Percentiles rank a stretch among this genome's conserved stretches.
Evolutionary conservation across 2,113 vertebrate species (phyloP).

Genomic region (Peromyscus maniculatus): DNA sequence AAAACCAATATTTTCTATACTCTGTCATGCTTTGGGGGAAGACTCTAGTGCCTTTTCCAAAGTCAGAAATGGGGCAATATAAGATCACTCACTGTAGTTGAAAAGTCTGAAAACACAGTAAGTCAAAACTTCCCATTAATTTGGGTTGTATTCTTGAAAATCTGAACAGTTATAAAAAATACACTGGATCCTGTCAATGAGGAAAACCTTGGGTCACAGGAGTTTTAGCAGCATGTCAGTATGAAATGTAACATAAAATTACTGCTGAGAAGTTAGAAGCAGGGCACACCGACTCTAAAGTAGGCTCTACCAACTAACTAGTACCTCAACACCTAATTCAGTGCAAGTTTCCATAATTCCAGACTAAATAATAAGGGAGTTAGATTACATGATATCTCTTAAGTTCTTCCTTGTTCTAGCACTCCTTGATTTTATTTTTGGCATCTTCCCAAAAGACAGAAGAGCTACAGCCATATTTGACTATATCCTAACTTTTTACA

Average conservation of each 20-base stretch:
- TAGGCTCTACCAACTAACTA: neutral
- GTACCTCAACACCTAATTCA: neutral
- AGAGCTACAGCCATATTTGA: neutral
- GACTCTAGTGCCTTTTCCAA: neutral
- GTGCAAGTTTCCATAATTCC: conserved; percentile 14
- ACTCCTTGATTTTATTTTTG: conserved; percentile 23
- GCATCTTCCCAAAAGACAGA: neutral
- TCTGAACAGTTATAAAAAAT: neutral
- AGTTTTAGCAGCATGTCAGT: neutral
- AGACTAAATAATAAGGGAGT: conserved; percentile 29
- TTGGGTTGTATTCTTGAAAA: conserved; percentile 26
- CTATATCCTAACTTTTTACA: neutral
- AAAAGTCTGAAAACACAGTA: conserved; percentile 1
- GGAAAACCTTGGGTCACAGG: neutral
- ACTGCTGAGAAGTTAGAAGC: conserved; percentile 4
- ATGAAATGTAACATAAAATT: neutral
- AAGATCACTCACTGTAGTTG: neutral
- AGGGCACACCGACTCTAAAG: neutral
- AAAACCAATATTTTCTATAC: conserved; percentile 8
- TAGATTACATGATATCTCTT: neutral
- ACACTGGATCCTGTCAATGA: neutral
- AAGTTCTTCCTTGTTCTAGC: conserved; percentile 10
- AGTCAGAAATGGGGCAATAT: neutral
- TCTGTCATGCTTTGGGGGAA: neutral
- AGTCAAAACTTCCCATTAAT: conserved; percentile 57